Evolutionary conservation across 2,113 vertebrate genomes (phyloP).

Genomic region (Regulus satrapa): DNA sequence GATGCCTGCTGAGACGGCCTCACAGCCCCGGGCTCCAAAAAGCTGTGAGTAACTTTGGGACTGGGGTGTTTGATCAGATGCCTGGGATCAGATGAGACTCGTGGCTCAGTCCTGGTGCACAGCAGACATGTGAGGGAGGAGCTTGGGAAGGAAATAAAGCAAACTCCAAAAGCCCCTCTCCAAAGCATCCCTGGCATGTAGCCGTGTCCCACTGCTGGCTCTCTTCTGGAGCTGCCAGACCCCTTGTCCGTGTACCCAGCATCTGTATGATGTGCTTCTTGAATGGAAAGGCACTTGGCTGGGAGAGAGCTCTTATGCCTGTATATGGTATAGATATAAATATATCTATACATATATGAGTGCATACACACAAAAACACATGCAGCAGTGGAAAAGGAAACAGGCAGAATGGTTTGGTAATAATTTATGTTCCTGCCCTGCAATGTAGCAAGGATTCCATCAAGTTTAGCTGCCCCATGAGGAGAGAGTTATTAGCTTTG

Average conservation of each 20-base stretch:
- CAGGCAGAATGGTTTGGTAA: background rate
- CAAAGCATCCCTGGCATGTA: background rate
- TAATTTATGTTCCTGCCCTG: background rate
- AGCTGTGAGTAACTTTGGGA: background rate
- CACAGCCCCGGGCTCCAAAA: background rate
- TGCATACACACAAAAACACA: background rate
- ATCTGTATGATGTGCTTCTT: background rate
- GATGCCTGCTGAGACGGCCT: background rate
- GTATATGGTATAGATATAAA: background rate
- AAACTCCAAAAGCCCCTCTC: background rate
- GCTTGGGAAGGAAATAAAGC: background rate
- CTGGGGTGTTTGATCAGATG: background rate
- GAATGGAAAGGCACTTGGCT: background rate
- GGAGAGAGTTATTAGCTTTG: background rate
- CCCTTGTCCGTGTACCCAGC: background rate
- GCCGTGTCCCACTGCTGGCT: background rate
- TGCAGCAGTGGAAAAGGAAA: conserved; percentile 1
- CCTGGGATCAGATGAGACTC: background rate
- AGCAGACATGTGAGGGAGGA: background rate
- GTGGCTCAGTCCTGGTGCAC: background rate
- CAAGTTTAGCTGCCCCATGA: background rate
- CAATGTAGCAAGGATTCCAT: background rate
- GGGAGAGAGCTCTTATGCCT: background rate
- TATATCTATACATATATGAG: background rate
- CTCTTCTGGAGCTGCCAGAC: background rate